Percentiles rank a stretch among this genome's conserved stretches.
Conservation (phyloP, 2,888 invertebrate species). For the Volucella bombylans region DNA sequence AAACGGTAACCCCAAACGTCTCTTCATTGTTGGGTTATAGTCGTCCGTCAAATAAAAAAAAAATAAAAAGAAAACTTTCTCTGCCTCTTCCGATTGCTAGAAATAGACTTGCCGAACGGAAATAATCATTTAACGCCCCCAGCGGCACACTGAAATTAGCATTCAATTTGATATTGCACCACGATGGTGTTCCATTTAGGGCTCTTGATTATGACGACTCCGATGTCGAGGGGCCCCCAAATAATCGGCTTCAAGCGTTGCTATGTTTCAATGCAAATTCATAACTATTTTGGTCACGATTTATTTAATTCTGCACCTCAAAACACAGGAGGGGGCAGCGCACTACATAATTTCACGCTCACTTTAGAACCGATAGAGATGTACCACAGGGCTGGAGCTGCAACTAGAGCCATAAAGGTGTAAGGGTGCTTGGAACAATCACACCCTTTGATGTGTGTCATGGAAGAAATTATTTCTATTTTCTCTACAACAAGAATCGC, state of each 20-base stretch:
- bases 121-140: constrained; percentile 55
- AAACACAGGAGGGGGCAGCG: background rate
- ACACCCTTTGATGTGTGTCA: background rate
- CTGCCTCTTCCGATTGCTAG: constrained; percentile 1
- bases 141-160: constrained; percentile 34
- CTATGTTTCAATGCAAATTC: constrained; percentile 22
- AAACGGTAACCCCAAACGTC: constrained; percentile 6
- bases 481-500: background rate
- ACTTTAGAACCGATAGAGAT: constrained; percentile 26
- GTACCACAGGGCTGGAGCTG: constrained; percentile 14
- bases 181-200: constrained; percentile 55
- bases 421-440: background rate
- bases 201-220: constrained; percentile 24
- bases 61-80: background rate
- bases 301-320: constrained; percentile 41
- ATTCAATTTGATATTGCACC: constrained; percentile 38
- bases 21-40: background rate
- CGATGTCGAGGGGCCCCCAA: constrained; percentile 3
- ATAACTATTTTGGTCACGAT: constrained; percentile 62
- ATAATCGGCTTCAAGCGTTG: constrained; percentile 12
- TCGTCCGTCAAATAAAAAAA: background rate
- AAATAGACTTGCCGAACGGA: constrained; percentile 55
- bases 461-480: constrained; percentile 5
- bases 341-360: background rate
- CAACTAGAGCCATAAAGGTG: background rate